These are phyloP conservation scores for Chrysogorgia sp. DNA, from an alignment of 92 coral and sea anemone species.

Conservation along the genomic window DNA sequence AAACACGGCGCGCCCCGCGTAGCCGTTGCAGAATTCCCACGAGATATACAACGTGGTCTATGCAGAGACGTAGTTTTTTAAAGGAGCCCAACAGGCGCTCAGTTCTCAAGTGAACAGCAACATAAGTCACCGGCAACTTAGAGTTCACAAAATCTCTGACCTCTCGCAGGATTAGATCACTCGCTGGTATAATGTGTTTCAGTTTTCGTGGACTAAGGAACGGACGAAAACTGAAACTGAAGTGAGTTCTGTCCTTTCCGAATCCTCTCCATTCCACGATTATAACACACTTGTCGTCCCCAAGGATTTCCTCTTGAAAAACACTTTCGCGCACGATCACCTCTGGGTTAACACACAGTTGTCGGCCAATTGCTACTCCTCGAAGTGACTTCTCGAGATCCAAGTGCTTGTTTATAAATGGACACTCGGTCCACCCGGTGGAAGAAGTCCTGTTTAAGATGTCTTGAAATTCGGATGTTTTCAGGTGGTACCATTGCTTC, in stretches of 20 bases:
- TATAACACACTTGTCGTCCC: slow-evolving; percentile 36
- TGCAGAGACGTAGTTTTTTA: slow-evolving; percentile 65
- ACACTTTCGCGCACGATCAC: neutral
- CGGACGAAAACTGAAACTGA: slow-evolving; percentile 26
- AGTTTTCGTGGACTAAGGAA: slow-evolving; percentile 62
- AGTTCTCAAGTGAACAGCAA: slow-evolving; percentile 83
- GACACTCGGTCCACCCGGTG: slow-evolving; percentile 38
- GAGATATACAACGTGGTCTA: slow-evolving; percentile 62
- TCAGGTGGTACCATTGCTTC: slow-evolving; percentile 13
- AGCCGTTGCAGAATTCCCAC: slow-evolving; percentile 58
- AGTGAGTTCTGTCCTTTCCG: slow-evolving; percentile 19
- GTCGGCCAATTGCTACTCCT: slow-evolving; percentile 20
- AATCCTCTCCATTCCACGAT: slow-evolving; percentile 43
- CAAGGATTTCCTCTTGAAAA: slow-evolving; percentile 1
- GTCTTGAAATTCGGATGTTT: neutral
- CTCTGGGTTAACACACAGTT: slow-evolving; percentile 41
- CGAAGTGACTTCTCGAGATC: slow-evolving; percentile 1
- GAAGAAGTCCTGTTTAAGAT: slow-evolving; percentile 10
- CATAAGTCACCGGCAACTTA: slow-evolving; percentile 55
- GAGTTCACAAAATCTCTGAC: slow-evolving; percentile 26
- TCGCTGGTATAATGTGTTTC: slow-evolving; percentile 67
- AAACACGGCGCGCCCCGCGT: slow-evolving; percentile 59
- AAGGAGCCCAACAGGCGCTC: slow-evolving; percentile 85
- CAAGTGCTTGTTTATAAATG: slow-evolving; percentile 24
- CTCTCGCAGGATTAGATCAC: slow-evolving; percentile 63